Percentiles rank a stretch among this genome's conserved stretches.
phyloP scores from a whole-genome alignment of 2,797 vertebrate species.

The Lithobates sylvaticus region DNA sequence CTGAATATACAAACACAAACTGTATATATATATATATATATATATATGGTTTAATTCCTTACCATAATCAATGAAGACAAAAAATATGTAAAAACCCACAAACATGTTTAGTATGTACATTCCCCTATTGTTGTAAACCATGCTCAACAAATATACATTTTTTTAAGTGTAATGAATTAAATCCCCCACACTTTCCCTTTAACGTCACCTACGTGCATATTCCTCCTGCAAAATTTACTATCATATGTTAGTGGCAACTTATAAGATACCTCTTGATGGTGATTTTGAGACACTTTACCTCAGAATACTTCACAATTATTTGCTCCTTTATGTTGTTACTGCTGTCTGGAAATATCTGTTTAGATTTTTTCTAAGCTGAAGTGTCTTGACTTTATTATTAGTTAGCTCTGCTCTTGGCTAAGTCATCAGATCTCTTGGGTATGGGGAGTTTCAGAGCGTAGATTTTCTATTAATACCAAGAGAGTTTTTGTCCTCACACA shows the following conservation, averaged over 20 bases:
- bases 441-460: constrained; percentile 54
- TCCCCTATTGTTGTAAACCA: no score
- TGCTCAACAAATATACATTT: no score
- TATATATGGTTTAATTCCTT: no score
- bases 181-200: no score
- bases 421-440: constrained; percentile 18
- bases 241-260: background rate
- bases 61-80: no score
- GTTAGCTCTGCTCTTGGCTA: constrained; percentile 14
- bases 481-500: constrained; percentile 47
- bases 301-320: background rate
- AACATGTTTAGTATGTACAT: no score
- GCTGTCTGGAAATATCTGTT: background rate
- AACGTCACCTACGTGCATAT: background rate
- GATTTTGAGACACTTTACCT: background rate
- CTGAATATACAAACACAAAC: no score
- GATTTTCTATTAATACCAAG: constrained; percentile 52
- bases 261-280: background rate
- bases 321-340: background rate
- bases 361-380: background rate
- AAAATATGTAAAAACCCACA: no score
- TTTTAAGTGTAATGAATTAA: no score
- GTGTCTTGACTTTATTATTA: constrained; percentile 7
- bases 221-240: background rate
- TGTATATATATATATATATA: no score